Evolutionary conservation across 2,888 invertebrate genomes (phyloP).

Genomic region (Callinectes sapidus): DNA sequence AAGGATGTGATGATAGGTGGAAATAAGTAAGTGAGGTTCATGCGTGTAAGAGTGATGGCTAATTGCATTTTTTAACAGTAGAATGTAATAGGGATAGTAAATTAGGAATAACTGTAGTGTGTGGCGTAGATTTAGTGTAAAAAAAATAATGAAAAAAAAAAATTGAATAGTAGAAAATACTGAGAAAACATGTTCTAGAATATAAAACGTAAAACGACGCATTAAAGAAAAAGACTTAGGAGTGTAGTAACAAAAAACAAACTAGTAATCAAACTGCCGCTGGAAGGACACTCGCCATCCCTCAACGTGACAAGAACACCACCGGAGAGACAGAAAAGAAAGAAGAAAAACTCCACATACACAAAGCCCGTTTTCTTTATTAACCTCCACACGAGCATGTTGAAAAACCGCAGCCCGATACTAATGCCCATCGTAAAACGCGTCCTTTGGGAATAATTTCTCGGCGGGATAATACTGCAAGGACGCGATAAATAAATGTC

Average conservation of each 20-base stretch:
- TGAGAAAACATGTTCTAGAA: too few relatives aligned
- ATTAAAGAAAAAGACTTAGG: too few relatives aligned
- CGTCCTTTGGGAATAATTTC: background rate
- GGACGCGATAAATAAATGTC: conserved; percentile 18
- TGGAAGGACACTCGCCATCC: background rate
- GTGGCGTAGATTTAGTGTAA: too few relatives aligned
- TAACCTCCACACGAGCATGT: background rate
- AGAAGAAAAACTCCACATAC: background rate
- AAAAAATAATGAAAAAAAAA: too few relatives aligned
- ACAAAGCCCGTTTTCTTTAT: background rate
- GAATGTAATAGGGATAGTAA: too few relatives aligned
- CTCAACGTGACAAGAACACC: background rate
- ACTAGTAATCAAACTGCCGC: background rate
- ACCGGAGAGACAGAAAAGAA: background rate
- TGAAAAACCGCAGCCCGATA: background rate
- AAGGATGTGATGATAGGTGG: too few relatives aligned
- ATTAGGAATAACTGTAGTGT: too few relatives aligned
- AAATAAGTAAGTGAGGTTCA: too few relatives aligned
- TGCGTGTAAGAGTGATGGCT: too few relatives aligned
- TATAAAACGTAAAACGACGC: too few relatives aligned
- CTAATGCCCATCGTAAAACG: background rate
- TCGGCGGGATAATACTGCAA: background rate
- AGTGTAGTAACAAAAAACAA: background rate
- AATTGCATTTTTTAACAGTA: too few relatives aligned
- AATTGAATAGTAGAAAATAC: too few relatives aligned